A percentile compares a stretch with the other conserved stretches of the same genome.
Conservation (phyloP, 2,888 invertebrate species). For the Eucera pruinosa region DNA sequence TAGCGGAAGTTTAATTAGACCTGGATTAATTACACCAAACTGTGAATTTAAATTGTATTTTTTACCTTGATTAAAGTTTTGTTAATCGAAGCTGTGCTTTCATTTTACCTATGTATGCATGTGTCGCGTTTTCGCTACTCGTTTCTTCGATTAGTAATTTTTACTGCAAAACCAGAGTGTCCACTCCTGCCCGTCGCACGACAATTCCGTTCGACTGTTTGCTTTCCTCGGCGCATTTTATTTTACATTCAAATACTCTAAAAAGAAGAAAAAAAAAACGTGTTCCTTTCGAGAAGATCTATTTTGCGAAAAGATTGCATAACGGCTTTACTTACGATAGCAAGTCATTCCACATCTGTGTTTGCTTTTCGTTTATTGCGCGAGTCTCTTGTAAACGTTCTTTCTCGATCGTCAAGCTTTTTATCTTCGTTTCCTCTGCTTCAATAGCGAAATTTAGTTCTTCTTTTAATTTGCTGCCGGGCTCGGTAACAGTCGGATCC, state of each 20-base stretch:
- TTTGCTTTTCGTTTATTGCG: conserved; percentile 71
- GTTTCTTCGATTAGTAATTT: neutral
- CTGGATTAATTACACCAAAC: neutral
- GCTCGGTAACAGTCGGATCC: conserved; percentile 26
- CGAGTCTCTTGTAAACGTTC: conserved; percentile 85
- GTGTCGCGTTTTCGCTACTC: too few species aligned
- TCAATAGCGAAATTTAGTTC: conserved; percentile 86
- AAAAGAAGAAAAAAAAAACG: too few species aligned
- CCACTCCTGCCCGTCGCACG: conserved; percentile 87
- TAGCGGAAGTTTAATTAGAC: neutral
- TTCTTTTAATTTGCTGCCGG: conserved; percentile 79
- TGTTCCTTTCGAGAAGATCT: neutral
- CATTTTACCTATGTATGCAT: too few species aligned
- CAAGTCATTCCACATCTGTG: conserved; percentile 78
- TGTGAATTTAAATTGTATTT: conserved; percentile 27
- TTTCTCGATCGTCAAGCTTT: conserved; percentile 86
- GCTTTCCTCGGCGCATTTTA: conserved; percentile 85
- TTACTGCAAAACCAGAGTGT: conserved; percentile 86
- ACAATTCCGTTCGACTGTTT: conserved; percentile 86
- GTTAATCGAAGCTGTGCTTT: conserved; percentile 1
- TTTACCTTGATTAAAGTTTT: conserved; percentile 13
- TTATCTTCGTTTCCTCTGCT: conserved; percentile 86
- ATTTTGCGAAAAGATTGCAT: neutral
- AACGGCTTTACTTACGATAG: conserved; percentile 72
- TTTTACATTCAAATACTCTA: conserved; percentile 86